These are phyloP conservation scores for Empis livida DNA, from an alignment of 2,888 invertebrate genomes.

Conservation along the genomic window DNA sequence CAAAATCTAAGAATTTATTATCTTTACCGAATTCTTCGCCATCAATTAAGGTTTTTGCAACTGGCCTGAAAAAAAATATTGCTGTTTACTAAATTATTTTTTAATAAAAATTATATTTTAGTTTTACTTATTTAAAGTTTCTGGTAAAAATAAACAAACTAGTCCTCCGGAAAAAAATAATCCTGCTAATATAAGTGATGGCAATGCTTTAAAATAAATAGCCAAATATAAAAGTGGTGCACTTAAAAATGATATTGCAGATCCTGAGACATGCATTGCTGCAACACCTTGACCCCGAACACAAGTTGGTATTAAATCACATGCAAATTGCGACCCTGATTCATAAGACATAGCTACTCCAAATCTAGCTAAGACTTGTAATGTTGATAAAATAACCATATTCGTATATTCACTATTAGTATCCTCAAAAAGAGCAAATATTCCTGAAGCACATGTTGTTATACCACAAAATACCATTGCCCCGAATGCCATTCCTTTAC, in stretches of 20 bases:
- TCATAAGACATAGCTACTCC: constrained; percentile 42
- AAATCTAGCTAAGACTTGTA: constrained; percentile 38
- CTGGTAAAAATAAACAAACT: constrained; percentile 39
- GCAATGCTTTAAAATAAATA: constrained; percentile 24
- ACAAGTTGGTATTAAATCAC: constrained; percentile 43
- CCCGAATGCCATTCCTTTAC: constrained; percentile 37
- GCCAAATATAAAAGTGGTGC: constrained; percentile 36
- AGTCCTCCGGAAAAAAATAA: constrained; percentile 34
- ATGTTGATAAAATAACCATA: constrained; percentile 25
- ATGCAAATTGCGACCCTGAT: constrained; percentile 43
- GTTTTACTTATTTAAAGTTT: constrained; percentile 32
- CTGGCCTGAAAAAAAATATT: background rate
- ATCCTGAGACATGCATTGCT: constrained; percentile 41
- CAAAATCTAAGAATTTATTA: background rate
- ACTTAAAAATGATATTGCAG: constrained; percentile 39
- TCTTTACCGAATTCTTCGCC: background rate
- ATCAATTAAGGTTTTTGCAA: background rate
- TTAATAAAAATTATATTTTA: background rate
- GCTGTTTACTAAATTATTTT: background rate
- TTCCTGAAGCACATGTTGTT: constrained; percentile 32
- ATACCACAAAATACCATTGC: constrained; percentile 35
- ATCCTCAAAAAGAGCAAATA: constrained; percentile 18
- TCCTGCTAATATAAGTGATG: constrained; percentile 36
- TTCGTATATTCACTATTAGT: constrained; percentile 16
- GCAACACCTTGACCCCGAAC: constrained; percentile 43